Evolutionary conservation across 2,797 vertebrate genomes (phyloP).

Genomic region (Thamnophis elegans): DNA sequence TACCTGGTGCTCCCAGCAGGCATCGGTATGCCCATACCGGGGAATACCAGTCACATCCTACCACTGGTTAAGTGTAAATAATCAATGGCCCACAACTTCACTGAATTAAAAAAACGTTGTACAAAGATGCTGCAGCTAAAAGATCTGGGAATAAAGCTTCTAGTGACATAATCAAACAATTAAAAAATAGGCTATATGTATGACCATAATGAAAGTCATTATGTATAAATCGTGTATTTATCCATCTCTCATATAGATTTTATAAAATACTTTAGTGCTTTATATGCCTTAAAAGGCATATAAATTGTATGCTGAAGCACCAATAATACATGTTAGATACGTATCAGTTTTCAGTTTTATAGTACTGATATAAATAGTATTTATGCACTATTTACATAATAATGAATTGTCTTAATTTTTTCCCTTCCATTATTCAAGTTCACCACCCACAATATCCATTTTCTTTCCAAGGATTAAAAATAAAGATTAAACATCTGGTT

Average conservation of each 20-base stretch:
- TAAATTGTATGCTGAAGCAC: neutral
- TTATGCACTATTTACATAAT: neutral
- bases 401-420: neutral
- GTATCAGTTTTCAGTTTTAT: neutral
- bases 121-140: neutral
- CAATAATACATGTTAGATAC: neutral
- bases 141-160: neutral
- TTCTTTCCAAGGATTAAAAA: neutral
- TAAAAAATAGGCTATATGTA: neutral
- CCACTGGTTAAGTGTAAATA: neutral
- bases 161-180: neutral
- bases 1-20: too few relatives aligned
- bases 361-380: neutral
- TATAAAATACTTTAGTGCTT: neutral
- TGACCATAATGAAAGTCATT: neutral
- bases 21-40: too few relatives aligned
- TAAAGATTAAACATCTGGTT: neutral
- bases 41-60: too few relatives aligned
- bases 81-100: neutral
- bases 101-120: neutral
- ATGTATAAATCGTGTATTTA: neutral
- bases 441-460: neutral
- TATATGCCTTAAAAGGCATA: neutral
- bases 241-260: neutral
- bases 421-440: neutral